A percentile compares a stretch with the other conserved stretches of the same genome.
These are phyloP conservation scores for Stigmatopora argus DNA, from an alignment of 2,113 vertebrate species.

Conservation along the genomic window DNA sequence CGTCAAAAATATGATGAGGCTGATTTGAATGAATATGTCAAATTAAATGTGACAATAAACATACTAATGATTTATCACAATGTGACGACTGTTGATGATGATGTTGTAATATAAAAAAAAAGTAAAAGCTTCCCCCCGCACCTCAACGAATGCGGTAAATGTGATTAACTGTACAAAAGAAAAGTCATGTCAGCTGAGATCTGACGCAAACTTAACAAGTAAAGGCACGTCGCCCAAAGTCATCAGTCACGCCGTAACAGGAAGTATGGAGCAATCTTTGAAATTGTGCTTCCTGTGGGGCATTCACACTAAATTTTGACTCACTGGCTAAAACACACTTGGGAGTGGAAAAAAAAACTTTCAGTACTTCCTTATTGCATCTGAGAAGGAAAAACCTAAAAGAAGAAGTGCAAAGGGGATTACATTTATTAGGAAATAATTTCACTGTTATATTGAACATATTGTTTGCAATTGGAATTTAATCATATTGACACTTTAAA, in stretches of 20 bases:
- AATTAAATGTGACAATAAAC: neutral
- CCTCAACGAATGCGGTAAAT: neutral
- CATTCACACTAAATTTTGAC: neutral
- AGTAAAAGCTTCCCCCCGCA: neutral
- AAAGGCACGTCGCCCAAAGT: constrained; percentile 20
- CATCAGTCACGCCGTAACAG: constrained; percentile 9
- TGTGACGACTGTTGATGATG: neutral
- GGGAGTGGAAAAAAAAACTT: too few species aligned
- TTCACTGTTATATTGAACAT: neutral
- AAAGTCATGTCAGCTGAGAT: neutral
- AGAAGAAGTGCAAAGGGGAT: neutral
- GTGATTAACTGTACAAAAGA: neutral
- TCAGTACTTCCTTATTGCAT: neutral
- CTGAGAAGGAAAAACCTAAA: neutral
- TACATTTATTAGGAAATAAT: neutral
- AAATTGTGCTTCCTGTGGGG: neutral
- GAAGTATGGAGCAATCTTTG: constrained; percentile 16
- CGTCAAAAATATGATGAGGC: too few species aligned
- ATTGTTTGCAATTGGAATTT: neutral
- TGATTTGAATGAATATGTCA: too few species aligned
- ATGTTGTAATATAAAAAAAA: neutral
- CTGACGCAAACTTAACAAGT: constrained; percentile 28
- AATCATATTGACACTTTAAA: neutral
- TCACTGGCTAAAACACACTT: neutral
- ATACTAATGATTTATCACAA: too few species aligned